Evolutionary conservation across 2,797 vertebrate species (phyloP).

Genomic region (Halcyon smyrnensis): DNA sequence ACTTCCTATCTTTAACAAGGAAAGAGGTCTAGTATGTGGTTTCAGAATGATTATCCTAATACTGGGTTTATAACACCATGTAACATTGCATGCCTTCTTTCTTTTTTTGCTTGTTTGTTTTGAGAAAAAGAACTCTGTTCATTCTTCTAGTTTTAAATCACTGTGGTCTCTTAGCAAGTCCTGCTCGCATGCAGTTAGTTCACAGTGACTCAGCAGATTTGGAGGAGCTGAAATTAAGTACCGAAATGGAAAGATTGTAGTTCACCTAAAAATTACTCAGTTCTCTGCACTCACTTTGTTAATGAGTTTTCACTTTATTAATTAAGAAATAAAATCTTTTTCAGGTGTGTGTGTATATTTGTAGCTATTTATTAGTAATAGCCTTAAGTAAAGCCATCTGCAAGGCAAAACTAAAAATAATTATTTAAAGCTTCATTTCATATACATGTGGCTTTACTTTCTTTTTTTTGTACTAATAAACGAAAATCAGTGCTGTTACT

Average conservation of each 20-base stretch:
- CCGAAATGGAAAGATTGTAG: not conserved
- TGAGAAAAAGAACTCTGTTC: not conserved
- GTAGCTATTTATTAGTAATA: not conserved
- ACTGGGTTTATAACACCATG: not conserved
- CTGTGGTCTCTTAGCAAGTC: not conserved
- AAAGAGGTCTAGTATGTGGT: not conserved
- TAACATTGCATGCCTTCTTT: not conserved
- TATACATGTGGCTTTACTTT: slow-evolving; percentile 24
- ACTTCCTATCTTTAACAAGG: not conserved
- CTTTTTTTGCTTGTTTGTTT: too few relatives aligned
- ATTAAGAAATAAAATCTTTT: slow-evolving; percentile 18
- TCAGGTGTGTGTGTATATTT: not conserved
- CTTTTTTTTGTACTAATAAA: slow-evolving; percentile 21
- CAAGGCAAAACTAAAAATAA: not conserved
- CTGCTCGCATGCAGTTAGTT: not conserved
- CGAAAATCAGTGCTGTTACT: slow-evolving; percentile 7
- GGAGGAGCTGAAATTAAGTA: not conserved
- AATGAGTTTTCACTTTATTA: not conserved
- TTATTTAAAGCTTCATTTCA: slow-evolving; percentile 40
- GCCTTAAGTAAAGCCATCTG: not conserved
- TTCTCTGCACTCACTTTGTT: not conserved
- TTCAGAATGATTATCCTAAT: not conserved
- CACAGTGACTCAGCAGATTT: slow-evolving; percentile 22
- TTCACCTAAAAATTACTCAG: not conserved
- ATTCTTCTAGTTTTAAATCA: slow-evolving; percentile 25